phyloP scores from a whole-genome alignment of 1,140 invertebrate species.

The Rhyzopertha dominica region DNA sequence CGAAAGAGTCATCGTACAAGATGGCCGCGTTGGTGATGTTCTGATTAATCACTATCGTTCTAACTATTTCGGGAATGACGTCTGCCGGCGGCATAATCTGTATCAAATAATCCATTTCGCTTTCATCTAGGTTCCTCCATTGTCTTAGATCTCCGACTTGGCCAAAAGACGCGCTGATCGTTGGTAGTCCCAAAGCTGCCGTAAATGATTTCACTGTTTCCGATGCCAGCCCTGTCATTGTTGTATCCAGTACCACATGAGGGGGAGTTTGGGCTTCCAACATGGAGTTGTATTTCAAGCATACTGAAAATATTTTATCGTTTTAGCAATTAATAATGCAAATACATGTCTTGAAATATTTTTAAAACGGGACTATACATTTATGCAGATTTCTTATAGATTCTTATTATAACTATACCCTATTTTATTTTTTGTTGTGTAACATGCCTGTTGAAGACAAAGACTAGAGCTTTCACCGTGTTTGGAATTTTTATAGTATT shows the following conservation, averaged over 20 bases:
- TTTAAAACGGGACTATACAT: no score
- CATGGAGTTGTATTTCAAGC: conserved; percentile 61
- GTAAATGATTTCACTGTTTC: conserved; percentile 81
- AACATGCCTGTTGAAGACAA: no score
- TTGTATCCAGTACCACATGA: conserved; percentile 74
- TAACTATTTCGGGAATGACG: conserved; percentile 72
- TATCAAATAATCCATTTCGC: conserved; percentile 65
- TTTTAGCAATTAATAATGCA: no score
- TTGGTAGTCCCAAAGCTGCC: conserved; percentile 71
- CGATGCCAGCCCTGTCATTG: conserved; percentile 67
- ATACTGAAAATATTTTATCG: conserved; percentile 52
- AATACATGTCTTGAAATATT: no score
- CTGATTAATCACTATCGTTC: conserved; percentile 71
- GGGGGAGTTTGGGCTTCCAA: conserved; percentile 58
- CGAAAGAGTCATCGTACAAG: conserved; percentile 80
- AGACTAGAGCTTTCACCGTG: no score
- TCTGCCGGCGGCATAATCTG: conserved; percentile 78
- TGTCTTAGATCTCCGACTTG: conserved; percentile 73
- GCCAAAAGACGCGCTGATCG: conserved; percentile 76
- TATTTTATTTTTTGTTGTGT: no score
- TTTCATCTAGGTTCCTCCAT: conserved; percentile 64
- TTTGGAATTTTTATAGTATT: no score
- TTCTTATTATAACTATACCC: no score
- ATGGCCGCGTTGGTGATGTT: conserved; percentile 89
- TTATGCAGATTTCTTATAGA: no score